Evolutionary conservation across 1,140 invertebrate genomes (phyloP), one percentile per base, ranked within the genome.

Genomic region (Lasioglossum baleicum): DNA sequence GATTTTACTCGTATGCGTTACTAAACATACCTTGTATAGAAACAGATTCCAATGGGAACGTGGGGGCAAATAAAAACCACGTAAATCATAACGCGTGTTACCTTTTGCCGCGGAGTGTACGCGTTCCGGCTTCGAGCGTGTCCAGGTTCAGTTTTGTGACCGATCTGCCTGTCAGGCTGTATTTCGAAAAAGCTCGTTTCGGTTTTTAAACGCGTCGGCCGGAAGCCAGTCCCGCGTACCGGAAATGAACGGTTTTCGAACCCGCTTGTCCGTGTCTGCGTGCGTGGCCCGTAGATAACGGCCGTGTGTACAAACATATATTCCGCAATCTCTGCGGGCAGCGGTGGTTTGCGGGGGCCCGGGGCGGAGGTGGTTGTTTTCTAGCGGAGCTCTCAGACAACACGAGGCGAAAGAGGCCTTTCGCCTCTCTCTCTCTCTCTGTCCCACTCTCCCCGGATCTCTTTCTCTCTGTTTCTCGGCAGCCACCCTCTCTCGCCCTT

Each of bases 251-350:
- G 69, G 40, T 73, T 53, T 40, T 65, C 68, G 70, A 72, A 79
- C 22, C 22, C 20, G 44, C 53, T 64, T 48, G 69, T 79, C 61
- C 64, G 40, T 70, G 64, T 10, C 60, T 72, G 76, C 68, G 61
- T 73, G 65, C 69, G 69, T 73, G 61, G 44, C 11, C 17, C 8
- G 69, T 65, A 72, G 70, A 79, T 66, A 79, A 80, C 71, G 51
- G 31, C 15, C 8, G 13, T 65, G 65, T 48, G 66, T 26, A 22
- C 73, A 75, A 70, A 71, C 66, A 71, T 81, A 80, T 84, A 85
- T 84, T 84, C 74, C 79, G 74, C 83, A 85, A 85, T 85, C 83
- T 84, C 78, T 71, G 74, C 35, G 73, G 74, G 67, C 74, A 81
- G 71, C 60, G 70, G 83, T 53, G 74, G 83, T 77, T 85, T 73